Evolutionary conservation across 2,113 vertebrate genomes (phyloP).

Genomic region (Pagrus major): DNA sequence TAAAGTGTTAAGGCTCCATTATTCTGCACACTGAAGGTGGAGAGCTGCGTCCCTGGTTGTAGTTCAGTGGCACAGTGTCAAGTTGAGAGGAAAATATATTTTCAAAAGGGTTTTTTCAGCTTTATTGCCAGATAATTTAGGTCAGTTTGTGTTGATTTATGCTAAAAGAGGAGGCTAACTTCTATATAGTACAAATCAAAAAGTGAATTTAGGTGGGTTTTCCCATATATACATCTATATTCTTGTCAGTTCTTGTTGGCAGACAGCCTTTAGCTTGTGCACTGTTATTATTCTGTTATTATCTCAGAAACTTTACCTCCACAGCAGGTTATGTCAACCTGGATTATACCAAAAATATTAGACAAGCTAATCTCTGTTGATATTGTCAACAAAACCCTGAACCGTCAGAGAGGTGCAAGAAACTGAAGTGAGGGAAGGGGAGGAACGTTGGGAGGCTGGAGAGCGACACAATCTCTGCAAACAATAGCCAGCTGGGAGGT

Average conservation of each 20-base stretch:
- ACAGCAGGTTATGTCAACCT: constrained; percentile 36
- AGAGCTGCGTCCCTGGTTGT: background rate
- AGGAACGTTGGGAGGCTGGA: constrained; percentile 16
- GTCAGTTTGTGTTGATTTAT: background rate
- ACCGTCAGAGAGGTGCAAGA: constrained; percentile 39
- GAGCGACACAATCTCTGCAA: constrained; percentile 31
- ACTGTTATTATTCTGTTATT: background rate
- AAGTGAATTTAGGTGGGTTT: background rate
- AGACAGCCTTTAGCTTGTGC: background rate
- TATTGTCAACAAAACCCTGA: constrained; percentile 59
- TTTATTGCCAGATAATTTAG: background rate
- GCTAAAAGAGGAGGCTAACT: background rate
- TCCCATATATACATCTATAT: background rate
- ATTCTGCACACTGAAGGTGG: background rate
- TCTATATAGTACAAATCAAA: background rate
- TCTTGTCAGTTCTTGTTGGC: background rate
- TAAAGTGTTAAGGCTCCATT: background rate
- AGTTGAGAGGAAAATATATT: background rate
- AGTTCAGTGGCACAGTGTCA: background rate
- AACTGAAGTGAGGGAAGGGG: too few relatives aligned
- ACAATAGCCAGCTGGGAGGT: constrained; percentile 34
- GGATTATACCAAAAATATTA: constrained; percentile 62
- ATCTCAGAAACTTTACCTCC: constrained; percentile 25
- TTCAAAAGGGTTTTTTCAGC: background rate
- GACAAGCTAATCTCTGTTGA: constrained; percentile 70